These are phyloP conservation scores for Drosophila lutescens DNA, from an alignment of 2,888 invertebrate species.

Conservation along the genomic window DNA sequence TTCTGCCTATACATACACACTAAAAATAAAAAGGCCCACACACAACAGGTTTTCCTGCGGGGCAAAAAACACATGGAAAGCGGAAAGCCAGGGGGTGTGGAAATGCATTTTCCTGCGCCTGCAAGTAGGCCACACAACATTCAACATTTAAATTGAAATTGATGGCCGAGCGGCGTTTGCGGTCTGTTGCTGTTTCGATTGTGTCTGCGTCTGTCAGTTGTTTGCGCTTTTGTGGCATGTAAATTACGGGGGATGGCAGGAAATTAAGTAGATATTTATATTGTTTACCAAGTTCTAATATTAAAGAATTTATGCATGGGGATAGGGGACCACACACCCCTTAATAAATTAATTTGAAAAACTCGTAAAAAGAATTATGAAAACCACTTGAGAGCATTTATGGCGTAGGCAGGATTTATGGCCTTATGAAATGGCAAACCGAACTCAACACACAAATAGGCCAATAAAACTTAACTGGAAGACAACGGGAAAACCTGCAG, in stretches of 20 bases:
- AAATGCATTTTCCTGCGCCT: slow-evolving; percentile 22
- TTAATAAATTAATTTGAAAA: slow-evolving; percentile 49
- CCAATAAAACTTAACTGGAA: slow-evolving; percentile 16
- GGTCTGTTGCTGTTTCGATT: slow-evolving; percentile 26
- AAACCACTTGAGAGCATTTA: slow-evolving; percentile 52
- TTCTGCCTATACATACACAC: slow-evolving; percentile 43
- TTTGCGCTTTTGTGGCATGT: slow-evolving; percentile 28
- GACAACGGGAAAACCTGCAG: slow-evolving; percentile 11
- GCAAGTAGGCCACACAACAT: slow-evolving; percentile 61
- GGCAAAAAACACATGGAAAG: slow-evolving; percentile 16
- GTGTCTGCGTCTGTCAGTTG: slow-evolving; percentile 5
- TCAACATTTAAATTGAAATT: slow-evolving; percentile 72
- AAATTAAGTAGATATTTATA: slow-evolving; percentile 65
- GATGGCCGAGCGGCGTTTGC: slow-evolving; percentile 59
- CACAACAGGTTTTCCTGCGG: slow-evolving; percentile 46
- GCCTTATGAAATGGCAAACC: slow-evolving; percentile 26
- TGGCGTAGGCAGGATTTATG: slow-evolving; percentile 33
- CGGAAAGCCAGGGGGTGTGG: neutral
- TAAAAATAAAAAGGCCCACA: slow-evolving; percentile 29
- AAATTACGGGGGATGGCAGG: slow-evolving; percentile 15
- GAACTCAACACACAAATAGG: slow-evolving; percentile 13
- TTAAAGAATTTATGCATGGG: neutral
- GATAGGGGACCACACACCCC: neutral
- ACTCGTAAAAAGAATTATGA: slow-evolving; percentile 56
- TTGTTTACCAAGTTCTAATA: slow-evolving; percentile 38